phyloP scores from a whole-genome alignment of 2,113 vertebrate species.

The Camelus bactrianus region DNA sequence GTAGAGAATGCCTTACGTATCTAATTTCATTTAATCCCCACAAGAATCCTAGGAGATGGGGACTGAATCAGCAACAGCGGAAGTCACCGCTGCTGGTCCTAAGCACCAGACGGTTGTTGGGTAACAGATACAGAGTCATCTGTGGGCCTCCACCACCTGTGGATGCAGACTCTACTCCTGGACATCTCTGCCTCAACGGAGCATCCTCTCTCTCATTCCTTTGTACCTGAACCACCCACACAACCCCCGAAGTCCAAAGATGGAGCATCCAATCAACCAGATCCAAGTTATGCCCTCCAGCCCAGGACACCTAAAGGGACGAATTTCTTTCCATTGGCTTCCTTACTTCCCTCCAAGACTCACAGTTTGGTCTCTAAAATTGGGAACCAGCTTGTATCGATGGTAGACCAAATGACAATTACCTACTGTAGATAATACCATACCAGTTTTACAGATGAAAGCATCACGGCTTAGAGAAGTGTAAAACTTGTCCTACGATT shows the following conservation, averaged over 20 bases:
- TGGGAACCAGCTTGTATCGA: background rate
- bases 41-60: background rate
- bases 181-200: accelerated
- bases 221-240: background rate
- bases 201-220: background rate
- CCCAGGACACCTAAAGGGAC: background rate
- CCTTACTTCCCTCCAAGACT: background rate
- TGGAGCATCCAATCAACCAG: background rate
- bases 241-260: background rate
- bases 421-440: background rate
- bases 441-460: background rate
- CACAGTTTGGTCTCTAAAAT: background rate
- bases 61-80: background rate
- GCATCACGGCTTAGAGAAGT: background rate
- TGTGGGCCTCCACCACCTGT: accelerated
- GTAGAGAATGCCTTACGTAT: background rate
- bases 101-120: background rate
- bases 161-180: background rate
- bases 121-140: background rate
- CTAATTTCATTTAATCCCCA: constrained; percentile 20
- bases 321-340: background rate
- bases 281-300: background rate
- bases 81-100: background rate
- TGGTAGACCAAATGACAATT: background rate
- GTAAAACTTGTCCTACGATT: background rate